Base-by-base conservation (phyloP, 2,797 vertebrate species). In the Neosilurus hyrtlii region DNA sequence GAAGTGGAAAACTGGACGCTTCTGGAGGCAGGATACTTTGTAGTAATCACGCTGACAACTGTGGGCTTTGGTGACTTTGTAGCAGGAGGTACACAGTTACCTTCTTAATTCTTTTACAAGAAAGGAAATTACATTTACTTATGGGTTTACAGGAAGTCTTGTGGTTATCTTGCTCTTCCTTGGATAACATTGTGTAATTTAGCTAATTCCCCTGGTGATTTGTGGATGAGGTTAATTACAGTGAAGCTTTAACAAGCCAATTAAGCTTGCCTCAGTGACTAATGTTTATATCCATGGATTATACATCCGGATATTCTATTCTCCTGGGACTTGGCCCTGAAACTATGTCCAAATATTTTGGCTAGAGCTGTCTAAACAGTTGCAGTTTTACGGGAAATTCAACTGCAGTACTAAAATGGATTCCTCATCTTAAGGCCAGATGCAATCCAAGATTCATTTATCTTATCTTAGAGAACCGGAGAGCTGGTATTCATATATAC, bases 21-120 rank as follows among this genome's bases (percentile, higher is more conserved):
- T 79, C 89, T 97, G 70, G 96, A 98, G 86, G 94, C 96, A 0
- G 90, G 96, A 81, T 98, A 97, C 90, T 98, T 97, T 84, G 96
- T 97, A 82, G 94, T 98, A 81, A 95, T 98, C 91, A 97, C 96
- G 0, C 94, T 98, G 80, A 98, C 96, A 75, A 98, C 97, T 0
- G 95, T 97, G 61, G 97, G 97, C 71, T 97, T 98, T 6, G 97
- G 97, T 22, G 97, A 98, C 90, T 98, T 89, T 7, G 97, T 98
- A 80, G 94, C 97, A 88, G 96, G 96, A 88, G 96, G 96, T 96
- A 89, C 70, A 80, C 62, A 73, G 63, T 66, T 73, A 82, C 35
- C 62, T 35, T 68, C 51, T 72, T 85, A 83, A 86, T 65, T 76
- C 30, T 61, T 76, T 76, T 61, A 76, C 54, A 76, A 37, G 57